A percentile compares a stretch with the other conserved stretches of the same genome.
These are phyloP conservation scores for Andinoacara biseriatus DNA, from an alignment of 2,113 vertebrate species.

Conservation along the genomic window DNA sequence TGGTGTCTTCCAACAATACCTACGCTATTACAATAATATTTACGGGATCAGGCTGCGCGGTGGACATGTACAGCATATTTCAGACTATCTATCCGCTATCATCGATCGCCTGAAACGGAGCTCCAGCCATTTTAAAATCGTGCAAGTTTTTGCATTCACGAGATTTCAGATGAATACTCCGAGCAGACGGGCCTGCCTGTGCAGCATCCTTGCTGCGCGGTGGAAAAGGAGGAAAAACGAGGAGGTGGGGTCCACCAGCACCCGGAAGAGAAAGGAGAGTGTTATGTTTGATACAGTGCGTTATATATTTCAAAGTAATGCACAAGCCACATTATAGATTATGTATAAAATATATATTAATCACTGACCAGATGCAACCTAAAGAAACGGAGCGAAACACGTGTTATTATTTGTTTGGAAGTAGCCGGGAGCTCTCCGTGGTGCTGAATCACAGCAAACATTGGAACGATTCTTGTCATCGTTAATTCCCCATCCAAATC, in stretches of 20 bases:
- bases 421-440: constrained; percentile 26
- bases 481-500: neutral
- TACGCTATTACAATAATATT: neutral
- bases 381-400: neutral
- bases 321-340: neutral
- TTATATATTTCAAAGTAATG: neutral
- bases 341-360: neutral
- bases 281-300: neutral
- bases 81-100: neutral
- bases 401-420: neutral
- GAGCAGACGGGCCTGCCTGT: neutral
- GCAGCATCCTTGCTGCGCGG: constrained; percentile 4
- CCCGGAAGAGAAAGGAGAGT: constrained; percentile 57
- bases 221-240: neutral
- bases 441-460: constrained; percentile 32
- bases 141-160: neutral
- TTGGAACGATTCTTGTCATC: neutral
- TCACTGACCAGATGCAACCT: neutral
- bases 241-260: neutral
- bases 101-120: neutral
- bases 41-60: neutral
- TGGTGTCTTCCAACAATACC: neutral
- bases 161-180: neutral
- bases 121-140: neutral
- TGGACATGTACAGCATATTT: neutral